phyloP scores from a whole-genome alignment of 2,797 vertebrate species.

The Ptychadena robeensis region DNA sequence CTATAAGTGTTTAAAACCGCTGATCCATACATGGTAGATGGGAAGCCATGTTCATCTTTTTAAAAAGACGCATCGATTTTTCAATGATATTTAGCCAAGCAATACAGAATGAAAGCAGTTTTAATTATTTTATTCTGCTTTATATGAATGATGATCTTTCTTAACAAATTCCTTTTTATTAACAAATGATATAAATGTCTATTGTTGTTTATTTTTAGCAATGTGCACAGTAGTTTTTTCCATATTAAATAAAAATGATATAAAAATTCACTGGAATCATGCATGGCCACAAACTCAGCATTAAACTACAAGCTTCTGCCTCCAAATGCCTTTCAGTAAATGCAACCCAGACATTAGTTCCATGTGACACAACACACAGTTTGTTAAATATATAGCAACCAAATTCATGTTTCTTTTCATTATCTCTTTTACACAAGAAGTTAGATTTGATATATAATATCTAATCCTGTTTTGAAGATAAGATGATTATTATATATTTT shows the following conservation, averaged over 20 bases:
- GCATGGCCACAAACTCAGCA: background rate
- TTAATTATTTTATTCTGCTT: too few species aligned
- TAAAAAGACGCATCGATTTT: too few species aligned
- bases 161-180: too few species aligned
- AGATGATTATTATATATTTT: background rate
- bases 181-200: too few species aligned
- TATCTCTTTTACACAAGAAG: constrained; percentile 4
- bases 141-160: too few species aligned
- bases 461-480: constrained; percentile 6
- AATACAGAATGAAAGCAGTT: too few species aligned
- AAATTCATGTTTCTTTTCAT: constrained; percentile 5
- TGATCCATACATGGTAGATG: too few species aligned
- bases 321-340: background rate
- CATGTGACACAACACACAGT: background rate
- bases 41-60: too few species aligned
- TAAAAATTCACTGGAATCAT: background rate
- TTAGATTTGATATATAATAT: background rate
- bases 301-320: background rate
- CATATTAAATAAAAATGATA: background rate
- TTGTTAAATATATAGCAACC: constrained; percentile 5
- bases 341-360: constrained; percentile 9
- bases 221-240: background rate
- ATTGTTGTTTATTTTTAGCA: too few species aligned
- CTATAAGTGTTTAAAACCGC: too few species aligned
- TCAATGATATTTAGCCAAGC: too few species aligned